Evolutionary conservation across 2,113 vertebrate genomes (phyloP).

Genomic region (Cyanoramphus novaezelandiae): DNA sequence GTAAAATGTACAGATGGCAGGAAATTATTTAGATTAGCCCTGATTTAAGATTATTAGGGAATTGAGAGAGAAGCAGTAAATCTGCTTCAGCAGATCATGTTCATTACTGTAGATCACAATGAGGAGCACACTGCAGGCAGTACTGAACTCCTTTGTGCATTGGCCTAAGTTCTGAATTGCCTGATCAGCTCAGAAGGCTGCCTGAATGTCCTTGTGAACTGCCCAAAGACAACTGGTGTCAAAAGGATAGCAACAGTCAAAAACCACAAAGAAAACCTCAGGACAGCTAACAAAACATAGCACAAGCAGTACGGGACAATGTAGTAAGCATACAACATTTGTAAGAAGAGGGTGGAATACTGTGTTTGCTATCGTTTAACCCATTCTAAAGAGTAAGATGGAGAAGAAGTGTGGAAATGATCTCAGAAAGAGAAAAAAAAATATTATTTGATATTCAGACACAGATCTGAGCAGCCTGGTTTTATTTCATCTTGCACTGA

Average conservation of each 20-base stretch:
- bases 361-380: not conserved
- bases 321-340: not conserved
- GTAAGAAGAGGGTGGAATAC: not conserved
- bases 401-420: not conserved
- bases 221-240: not conserved
- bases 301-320: not conserved
- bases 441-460: not conserved
- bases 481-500: not conserved
- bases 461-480: not conserved
- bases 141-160: accelerated
- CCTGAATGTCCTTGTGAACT: not conserved
- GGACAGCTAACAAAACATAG: not conserved
- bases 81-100: not conserved
- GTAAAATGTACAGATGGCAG: not conserved
- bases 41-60: not conserved
- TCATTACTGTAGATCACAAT: not conserved
- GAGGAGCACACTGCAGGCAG: not conserved
- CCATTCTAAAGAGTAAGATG: not conserved
- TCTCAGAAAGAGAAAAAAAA: not conserved
- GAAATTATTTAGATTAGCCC: not conserved
- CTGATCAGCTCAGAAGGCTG: not conserved
- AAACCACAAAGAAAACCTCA: not conserved
- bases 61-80: not conserved
- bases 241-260: not conserved
- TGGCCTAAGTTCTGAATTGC: not conserved